Base-by-base conservation (phyloP, 1,140 invertebrate species). In the Papilio glaucus region DNA sequence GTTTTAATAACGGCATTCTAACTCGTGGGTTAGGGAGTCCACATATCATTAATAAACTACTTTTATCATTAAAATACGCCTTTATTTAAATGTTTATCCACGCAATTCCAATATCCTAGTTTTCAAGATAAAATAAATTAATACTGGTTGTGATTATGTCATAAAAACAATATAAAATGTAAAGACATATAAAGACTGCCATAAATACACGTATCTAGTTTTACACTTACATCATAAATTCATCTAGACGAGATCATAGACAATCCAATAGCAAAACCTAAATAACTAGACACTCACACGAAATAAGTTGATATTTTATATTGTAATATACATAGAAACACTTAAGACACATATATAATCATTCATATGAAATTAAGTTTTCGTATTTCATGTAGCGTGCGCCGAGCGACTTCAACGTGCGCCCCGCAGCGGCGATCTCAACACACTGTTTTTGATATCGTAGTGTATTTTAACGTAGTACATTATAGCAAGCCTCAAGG, bases 361-460 rank as follows among this genome's bases (percentile, higher is more conserved):
- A 26, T 57, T 57, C 49, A 57, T 57, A 12, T 57, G 24, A 53
- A 45, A 45, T 49, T 49, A 15, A 49, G 45, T 49, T 57, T 26
- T 18, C 21, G 2, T 24, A 5, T 18, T 4, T 67, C 69, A 69
- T 53, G n/a, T n/a, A n/a, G n/a, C n/a, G n/a, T n/a, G 29, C 29
- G 60, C 6, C 7, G 71, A 62, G 45, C 60, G 49, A 72, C 72
- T 68, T 18, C 61, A 45, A 67, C 88, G 87, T 89, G 80, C 80
- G 78, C 42, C 81, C 73, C 76, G 53, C 71, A 57, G 63, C 83
- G 74, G 21, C 42, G 79, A 76, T 76, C 76, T 71, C 76, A 85
- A 82, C 82, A 74, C 81, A 90, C 88, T 90, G 88, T 89, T 90
- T n/a, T 88, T 90, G 88, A 90, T 89, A 88, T 81, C 79, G 82